Base-by-base conservation (phyloP, 2,888 invertebrate species). In the Pyrochroa serraticornis region DNA sequence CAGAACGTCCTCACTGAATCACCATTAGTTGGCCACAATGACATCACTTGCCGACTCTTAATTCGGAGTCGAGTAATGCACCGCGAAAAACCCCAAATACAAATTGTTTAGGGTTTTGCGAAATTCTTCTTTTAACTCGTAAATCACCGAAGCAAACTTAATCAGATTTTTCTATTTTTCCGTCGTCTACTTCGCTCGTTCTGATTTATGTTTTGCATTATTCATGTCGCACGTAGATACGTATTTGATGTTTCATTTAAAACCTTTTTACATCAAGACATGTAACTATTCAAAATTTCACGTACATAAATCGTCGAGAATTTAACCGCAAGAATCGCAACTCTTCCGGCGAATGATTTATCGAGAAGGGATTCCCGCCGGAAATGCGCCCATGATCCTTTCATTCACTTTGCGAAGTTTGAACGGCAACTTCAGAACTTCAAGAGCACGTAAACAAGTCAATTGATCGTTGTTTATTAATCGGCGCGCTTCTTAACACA, bases 1-100 rank as follows among this genome's bases (percentile, higher is more conserved):
- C 62, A 55, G 55, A 52, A 45, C 58, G 48, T 58, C 58, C 54
- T 51, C 42, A 54, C 51, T 51, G 61, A 58, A 58, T 54, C 58
- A 62, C 51, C 46, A 54, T 54, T 50, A 55, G 36, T 51, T 42
- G 35, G 37, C 54, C 51, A 50, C 54, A 58, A 54, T 61, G 61
- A 52, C 58, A 56, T 58, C 51, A 61, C 51, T 48, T 34, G 47
- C 14, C 31, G 43, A 37, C n/a, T 42, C 36, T 47, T 55, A 55
- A 55, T 48, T 55, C 47, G 47, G 43, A 55, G 48, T 55, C 53
- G 41, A 41, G 53, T 46, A 53, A 38, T 14, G 34, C 53, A 22
- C 39, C 22, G 22, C 22, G 22, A 5, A 22, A 22, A 12, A n/a
- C 9, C 48, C 38, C 38, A 7, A 45, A 31, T 45, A 52, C 52